Evolutionary conservation across 2,797 vertebrate genomes (phyloP).

Genomic region (Catharus ustulatus): DNA sequence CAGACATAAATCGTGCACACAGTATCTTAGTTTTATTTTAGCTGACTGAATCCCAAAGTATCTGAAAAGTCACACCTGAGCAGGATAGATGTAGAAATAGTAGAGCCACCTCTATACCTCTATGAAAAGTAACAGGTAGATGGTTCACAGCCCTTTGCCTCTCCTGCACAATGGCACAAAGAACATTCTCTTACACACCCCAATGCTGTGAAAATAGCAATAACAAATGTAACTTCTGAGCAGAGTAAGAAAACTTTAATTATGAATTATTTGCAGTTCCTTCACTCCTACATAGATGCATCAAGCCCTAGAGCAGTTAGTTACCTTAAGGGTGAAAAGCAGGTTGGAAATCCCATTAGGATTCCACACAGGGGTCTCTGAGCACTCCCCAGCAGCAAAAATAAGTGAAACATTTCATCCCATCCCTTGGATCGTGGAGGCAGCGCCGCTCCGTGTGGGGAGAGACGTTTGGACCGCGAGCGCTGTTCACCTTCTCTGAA

Average conservation of each 20-base stretch:
- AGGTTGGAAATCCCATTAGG: not conserved
- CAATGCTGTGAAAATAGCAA: not conserved
- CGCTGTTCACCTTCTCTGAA: not conserved
- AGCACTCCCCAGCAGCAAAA: not conserved
- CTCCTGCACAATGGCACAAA: accelerated
- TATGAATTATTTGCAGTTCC: not conserved
- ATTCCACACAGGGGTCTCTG: not conserved
- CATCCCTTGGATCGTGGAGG: not conserved
- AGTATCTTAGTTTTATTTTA: not conserved
- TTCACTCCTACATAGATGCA: not conserved
- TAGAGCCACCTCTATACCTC: not conserved
- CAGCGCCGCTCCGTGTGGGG: accelerated
- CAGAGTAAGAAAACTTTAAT: not conserved
- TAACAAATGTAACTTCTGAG: not conserved
- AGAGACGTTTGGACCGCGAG: accelerated
- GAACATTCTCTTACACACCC: not conserved
- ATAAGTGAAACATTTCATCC: not conserved
- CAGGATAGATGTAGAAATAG: not conserved
- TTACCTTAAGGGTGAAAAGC: not conserved
- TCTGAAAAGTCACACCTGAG: not conserved
- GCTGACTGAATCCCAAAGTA: not conserved
- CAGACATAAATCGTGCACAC: accelerated
- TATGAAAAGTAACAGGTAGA: not conserved
- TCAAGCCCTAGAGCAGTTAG: not conserved
- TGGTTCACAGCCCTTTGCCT: not conserved